Percentiles rank a stretch among this genome's conserved stretches.
Conservation (phyloP, 2,888 invertebrate genomes). For the Drosophila anomelani region DNA sequence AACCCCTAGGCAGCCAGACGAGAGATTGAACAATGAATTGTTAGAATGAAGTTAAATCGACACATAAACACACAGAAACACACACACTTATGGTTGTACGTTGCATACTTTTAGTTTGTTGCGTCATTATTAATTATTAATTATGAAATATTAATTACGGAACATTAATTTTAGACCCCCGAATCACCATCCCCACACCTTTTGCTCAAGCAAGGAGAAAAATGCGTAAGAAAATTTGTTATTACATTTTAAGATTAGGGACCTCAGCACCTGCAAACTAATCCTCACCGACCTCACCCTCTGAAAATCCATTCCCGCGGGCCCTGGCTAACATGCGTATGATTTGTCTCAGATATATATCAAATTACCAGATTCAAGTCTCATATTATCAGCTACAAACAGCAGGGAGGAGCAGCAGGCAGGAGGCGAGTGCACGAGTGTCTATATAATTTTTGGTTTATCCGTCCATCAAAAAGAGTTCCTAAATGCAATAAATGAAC, state of each 20-base stretch:
- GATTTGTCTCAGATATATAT: slow-evolving; percentile 35
- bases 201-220: slow-evolving; percentile 68
- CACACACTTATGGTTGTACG: slow-evolving; percentile 74
- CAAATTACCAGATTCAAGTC: slow-evolving; percentile 30
- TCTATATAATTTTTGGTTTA: slow-evolving; percentile 77
- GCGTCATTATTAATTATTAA: slow-evolving; percentile 30
- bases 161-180: slow-evolving; percentile 31
- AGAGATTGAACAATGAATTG: slow-evolving; percentile 49
- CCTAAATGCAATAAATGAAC: slow-evolving; percentile 78
- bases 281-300: background rate
- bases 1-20: slow-evolving; percentile 41
- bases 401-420: slow-evolving; percentile 1
- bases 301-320: slow-evolving; percentile 1
- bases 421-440: slow-evolving; percentile 19
- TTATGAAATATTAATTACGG: slow-evolving; percentile 9
- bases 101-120: slow-evolving; percentile 60
- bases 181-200: slow-evolving; percentile 39
- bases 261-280: slow-evolving; percentile 8
- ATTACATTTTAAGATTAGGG: slow-evolving; percentile 51
- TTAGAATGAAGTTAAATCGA: slow-evolving; percentile 33
- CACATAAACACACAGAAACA: slow-evolving; percentile 20
- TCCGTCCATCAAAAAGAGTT: slow-evolving; percentile 82
- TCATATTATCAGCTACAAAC: slow-evolving; percentile 31
- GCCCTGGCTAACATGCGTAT: slow-evolving; percentile 44
- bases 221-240: slow-evolving; percentile 42